A percentile compares a stretch with the other conserved stretches of the same genome.
Conservation (phyloP, 2,113 vertebrate species). For the Tragelaphus scriptus region DNA sequence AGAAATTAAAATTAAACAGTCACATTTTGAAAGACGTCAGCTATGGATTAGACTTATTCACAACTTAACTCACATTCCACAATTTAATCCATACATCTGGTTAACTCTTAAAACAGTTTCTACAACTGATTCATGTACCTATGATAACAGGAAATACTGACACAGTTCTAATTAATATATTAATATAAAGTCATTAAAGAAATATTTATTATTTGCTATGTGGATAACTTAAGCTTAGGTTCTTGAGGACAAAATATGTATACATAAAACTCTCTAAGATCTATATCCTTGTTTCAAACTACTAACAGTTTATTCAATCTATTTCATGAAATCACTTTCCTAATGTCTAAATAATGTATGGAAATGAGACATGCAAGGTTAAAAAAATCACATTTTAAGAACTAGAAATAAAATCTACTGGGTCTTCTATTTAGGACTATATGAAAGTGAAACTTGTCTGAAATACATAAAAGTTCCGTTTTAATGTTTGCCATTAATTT, state of each 20-base stretch:
- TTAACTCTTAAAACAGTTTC: neutral
- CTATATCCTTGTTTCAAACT: constrained; percentile 31
- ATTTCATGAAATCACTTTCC: constrained; percentile 21
- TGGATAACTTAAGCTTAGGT: neutral
- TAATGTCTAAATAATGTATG: neutral
- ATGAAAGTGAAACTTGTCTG: neutral
- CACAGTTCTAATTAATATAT: neutral
- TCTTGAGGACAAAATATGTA: neutral
- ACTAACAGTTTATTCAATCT: neutral
- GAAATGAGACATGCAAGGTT: neutral
- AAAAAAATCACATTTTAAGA: constrained; percentile 19
- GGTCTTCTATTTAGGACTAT: neutral
- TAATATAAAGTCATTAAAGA: neutral
- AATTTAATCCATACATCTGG: neutral
- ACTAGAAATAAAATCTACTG: constrained; percentile 5
- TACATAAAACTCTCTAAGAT: neutral
- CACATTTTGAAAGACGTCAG: neutral
- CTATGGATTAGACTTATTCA: constrained; percentile 1
- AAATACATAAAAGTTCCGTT: neutral
- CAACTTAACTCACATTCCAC: neutral
- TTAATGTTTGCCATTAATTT: neutral
- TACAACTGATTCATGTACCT: neutral
- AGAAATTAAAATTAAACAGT: neutral
- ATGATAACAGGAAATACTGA: neutral
- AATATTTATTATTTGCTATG: neutral